A percentile compares a stretch with the other conserved stretches of the same genome.
phyloP scores from a whole-genome alignment of 2,888 invertebrate species.

The Ethmia dodecea region DNA sequence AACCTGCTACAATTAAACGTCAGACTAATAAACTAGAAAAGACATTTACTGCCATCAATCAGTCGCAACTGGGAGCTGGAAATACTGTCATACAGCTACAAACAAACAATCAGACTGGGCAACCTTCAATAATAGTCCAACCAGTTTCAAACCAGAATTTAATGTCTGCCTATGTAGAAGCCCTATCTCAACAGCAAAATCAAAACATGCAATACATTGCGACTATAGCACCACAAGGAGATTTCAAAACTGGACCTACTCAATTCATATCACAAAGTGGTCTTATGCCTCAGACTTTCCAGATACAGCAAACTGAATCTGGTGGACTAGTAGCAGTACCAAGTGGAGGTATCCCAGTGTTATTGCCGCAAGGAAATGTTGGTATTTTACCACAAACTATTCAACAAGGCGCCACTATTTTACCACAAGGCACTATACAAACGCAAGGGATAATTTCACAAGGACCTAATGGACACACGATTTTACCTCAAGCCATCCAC shows the following conservation, averaged over 20 bases:
- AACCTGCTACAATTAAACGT: constrained; percentile 64
- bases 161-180: constrained; percentile 82
- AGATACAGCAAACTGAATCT: constrained; percentile 79
- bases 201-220: constrained; percentile 88
- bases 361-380: constrained; percentile 71
- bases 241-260: constrained; percentile 72
- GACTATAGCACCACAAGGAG: constrained; percentile 80
- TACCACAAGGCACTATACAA: constrained; percentile 77
- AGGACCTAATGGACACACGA: constrained; percentile 76
- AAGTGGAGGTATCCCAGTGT: constrained; percentile 77
- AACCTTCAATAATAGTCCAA: constrained; percentile 83
- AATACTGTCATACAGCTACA: constrained; percentile 78
- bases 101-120: constrained; percentile 72
- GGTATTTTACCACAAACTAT: constrained; percentile 68
- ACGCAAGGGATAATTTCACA: constrained; percentile 71
- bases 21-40: constrained; percentile 72
- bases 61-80: constrained; percentile 58
- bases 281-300: constrained; percentile 77
- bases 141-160: constrained; percentile 79
- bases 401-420: constrained; percentile 75
- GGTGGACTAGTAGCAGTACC: constrained; percentile 79
- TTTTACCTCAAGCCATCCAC: constrained; percentile 78
- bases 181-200: constrained; percentile 82
- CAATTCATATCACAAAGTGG: constrained; percentile 76
- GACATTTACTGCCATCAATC: constrained; percentile 66